Conservation (phyloP, 2,113 vertebrate species). For the Cyphomyrus discorhynchus region DNA sequence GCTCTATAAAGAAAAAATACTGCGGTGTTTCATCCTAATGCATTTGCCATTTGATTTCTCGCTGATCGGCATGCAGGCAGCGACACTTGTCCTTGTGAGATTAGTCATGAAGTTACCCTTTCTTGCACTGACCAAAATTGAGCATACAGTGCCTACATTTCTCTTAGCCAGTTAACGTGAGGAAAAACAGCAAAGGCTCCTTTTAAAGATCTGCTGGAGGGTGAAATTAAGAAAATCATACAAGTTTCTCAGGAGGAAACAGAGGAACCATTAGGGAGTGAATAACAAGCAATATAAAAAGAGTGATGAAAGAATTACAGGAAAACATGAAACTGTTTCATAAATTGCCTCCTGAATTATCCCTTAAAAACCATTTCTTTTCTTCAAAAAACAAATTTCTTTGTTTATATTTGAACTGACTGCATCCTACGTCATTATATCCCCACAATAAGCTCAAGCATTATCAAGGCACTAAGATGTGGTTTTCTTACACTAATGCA, state of each 20-base stretch:
- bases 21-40: conserved; percentile 62
- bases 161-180: background rate
- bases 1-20: conserved; percentile 65
- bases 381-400: background rate
- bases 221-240: conserved; percentile 35
- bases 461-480: background rate
- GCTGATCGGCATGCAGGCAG: background rate
- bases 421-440: background rate
- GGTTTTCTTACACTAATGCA: background rate
- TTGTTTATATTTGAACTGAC: background rate
- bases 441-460: background rate
- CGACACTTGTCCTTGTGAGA: conserved; percentile 41
- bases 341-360: background rate
- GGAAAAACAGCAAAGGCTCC: background rate
- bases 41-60: conserved; percentile 58
- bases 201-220: background rate
- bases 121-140: background rate
- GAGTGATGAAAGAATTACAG: conserved; percentile 38
- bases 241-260: conserved; percentile 43
- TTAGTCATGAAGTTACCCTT: conserved; percentile 39
- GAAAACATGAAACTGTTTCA: conserved; percentile 26
- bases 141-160: background rate
- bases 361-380: background rate
- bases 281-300: conserved; percentile 22
- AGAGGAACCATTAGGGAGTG: conserved; percentile 4